Percentiles rank a stretch among this genome's conserved stretches.
Evolutionary conservation across 2,113 vertebrate genomes (phyloP).

Genomic region (Chlorodrepanis virens): DNA sequence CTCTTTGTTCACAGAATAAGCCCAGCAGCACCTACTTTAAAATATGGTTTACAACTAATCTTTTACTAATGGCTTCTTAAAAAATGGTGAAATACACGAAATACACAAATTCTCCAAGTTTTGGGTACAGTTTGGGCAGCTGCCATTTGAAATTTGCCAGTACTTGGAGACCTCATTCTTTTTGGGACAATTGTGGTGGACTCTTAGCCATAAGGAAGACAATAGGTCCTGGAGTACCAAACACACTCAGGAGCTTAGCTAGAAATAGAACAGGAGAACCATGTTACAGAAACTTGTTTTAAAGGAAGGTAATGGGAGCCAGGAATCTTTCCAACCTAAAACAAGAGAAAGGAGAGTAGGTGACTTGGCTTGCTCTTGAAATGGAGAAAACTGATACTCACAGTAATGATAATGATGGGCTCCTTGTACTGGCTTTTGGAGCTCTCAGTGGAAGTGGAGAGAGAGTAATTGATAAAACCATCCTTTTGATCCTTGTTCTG

Average conservation of each 20-base stretch:
- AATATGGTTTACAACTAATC: neutral
- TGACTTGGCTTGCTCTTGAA: neutral
- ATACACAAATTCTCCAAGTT: neutral
- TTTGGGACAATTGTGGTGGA: neutral
- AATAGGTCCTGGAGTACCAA: neutral
- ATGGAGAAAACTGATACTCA: neutral
- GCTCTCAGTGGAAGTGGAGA: neutral
- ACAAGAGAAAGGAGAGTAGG: neutral
- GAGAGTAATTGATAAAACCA: neutral
- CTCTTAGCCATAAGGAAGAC: neutral
- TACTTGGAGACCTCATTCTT: neutral
- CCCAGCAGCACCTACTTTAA: neutral
- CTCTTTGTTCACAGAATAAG: neutral
- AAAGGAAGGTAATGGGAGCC: neutral
- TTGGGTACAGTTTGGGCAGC: neutral
- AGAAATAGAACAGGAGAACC: neutral
- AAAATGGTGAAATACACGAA: neutral
- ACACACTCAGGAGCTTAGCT: neutral
- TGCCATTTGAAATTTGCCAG: neutral
- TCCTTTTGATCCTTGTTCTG: neutral
- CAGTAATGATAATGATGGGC: neutral
- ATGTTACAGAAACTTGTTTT: neutral
- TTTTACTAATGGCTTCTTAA: neutral
- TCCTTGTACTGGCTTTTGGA: neutral
- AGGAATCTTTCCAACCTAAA: neutral